Base-by-base conservation (phyloP, 2,113 vertebrate species). In the Zootoca vivipara region DNA sequence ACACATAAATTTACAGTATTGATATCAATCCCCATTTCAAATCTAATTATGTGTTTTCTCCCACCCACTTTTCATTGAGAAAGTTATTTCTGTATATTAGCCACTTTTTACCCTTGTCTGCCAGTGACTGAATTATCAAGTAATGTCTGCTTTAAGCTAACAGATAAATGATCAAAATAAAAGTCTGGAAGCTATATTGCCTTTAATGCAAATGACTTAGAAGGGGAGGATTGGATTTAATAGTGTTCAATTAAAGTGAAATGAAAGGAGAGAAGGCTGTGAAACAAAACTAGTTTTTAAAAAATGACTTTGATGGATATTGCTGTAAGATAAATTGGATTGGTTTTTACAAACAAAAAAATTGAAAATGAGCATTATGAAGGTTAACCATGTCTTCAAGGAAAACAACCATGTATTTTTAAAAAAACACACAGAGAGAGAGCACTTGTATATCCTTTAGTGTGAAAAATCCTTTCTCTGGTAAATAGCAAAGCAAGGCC, bases 181-280 rank as follows among this genome's bases (percentile, higher is more conserved):
- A 46, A 85, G 85, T 87, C 62, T 58, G 33, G 77, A 84, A 33
- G 75, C 62, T 88, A 83, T 79, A 52, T 90, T 89, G 84, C 89
- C 88, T 92, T 52, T 94, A 91, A 91, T 83, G 88, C n/a, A 87
- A 85, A 88, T 40, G 30, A 70, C 69, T 93, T 92, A 62, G 87
- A 1, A 85, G 83, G 81, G 77, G 89, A 58, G 9, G 0, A 58
- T 62, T 89, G 91, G 89, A 91, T 85, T 72, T 78, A 91, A 35
- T 69, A 56, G 84, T 87, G 89, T 91, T 94, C 35, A 90, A 92
- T 93, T 84, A 90, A 85, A 73, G 85, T 90, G 89, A 86, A 93
- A 28, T 85, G 46, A 12, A 83, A 93, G 81, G 13, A 86, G 40
- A 20, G 78, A 89, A 92, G 92, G 70, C 86, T 65, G 46, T 7